Percentiles rank a stretch among this genome's conserved stretches.
Conservation (phyloP, 2,888 invertebrate species). For the Parnassius glacialis region DNA sequence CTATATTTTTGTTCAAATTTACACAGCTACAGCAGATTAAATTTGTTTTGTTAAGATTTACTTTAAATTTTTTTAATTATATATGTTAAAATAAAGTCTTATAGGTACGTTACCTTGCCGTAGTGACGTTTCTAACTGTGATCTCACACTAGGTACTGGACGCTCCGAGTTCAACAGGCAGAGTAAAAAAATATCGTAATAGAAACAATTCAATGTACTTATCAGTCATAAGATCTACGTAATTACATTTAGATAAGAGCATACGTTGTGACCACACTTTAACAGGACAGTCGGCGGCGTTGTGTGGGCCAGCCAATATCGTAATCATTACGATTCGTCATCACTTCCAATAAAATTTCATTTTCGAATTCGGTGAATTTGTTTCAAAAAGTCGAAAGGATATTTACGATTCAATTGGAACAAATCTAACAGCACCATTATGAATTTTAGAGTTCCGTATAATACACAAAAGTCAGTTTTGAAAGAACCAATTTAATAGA, state of each 20-base stretch:
- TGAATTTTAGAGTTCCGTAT: too few relatives aligned
- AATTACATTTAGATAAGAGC: conserved; percentile 40
- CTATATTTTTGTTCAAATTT: too few relatives aligned
- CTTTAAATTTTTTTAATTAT: too few relatives aligned
- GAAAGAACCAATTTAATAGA: background rate
- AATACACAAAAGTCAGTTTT: background rate
- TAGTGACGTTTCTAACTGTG: background rate
- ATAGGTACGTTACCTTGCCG: background rate
- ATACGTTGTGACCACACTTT: conserved; percentile 59
- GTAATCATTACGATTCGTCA: background rate
- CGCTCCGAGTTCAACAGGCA: conserved; percentile 17
- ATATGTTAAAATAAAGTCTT: too few relatives aligned
- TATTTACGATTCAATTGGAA: too few relatives aligned
- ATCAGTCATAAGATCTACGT: conserved; percentile 61
- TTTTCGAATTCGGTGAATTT: too few relatives aligned
- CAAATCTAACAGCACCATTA: too few relatives aligned
- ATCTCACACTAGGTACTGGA: background rate
- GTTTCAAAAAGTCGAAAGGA: too few relatives aligned
- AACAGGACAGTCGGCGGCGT: conserved; percentile 40
- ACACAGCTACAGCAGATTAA: too few relatives aligned
- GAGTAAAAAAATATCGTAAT: conserved; percentile 36
- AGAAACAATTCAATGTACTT: conserved; percentile 56
- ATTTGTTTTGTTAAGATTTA: too few relatives aligned
- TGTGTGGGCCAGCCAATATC: background rate
- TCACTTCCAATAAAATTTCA: conserved; percentile 6